Percentiles rank a stretch among this genome's conserved stretches.
phyloP scores from a whole-genome alignment of 2,797 vertebrate genomes.

The Sylvia borin region DNA sequence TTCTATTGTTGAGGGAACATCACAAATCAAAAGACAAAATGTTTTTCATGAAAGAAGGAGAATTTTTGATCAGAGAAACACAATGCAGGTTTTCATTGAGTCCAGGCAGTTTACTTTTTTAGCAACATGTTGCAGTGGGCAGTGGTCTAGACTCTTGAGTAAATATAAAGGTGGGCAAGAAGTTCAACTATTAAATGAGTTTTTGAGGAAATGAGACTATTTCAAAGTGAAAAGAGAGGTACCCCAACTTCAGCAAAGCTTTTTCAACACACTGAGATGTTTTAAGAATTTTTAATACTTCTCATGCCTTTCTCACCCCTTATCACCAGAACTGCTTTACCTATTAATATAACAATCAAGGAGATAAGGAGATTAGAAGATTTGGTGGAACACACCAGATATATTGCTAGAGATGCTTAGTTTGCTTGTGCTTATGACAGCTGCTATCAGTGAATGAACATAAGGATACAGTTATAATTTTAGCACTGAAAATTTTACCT shows the following conservation, averaged over 20 bases:
- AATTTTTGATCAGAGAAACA: not conserved
- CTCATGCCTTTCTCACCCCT: not conserved
- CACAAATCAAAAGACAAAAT: not conserved
- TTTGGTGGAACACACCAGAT: not conserved
- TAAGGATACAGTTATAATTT: not conserved
- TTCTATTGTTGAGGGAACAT: not conserved
- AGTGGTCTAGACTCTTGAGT: not conserved
- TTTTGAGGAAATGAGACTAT: not conserved
- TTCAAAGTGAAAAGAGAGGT: not conserved
- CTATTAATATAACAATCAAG: not conserved
- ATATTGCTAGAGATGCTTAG: not conserved
- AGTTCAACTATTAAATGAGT: not conserved
- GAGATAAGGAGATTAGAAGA: not conserved
- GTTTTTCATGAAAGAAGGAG: not conserved
- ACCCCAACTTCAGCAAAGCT: not conserved
- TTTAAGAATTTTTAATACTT: not conserved
- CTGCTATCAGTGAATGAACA: not conserved
- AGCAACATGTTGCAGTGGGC: not conserved
- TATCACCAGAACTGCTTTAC: not conserved
- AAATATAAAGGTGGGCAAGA: not conserved
- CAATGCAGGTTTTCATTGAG: not conserved
- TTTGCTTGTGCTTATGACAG: not conserved
- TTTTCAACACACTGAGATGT: not conserved
- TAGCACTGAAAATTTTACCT: not conserved
- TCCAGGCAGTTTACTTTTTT: not conserved